Percentiles rank a stretch among this genome's conserved stretches.
Evolutionary conservation across 2,113 vertebrate species (phyloP).

Genomic region (Chionodraco myersi): DNA sequence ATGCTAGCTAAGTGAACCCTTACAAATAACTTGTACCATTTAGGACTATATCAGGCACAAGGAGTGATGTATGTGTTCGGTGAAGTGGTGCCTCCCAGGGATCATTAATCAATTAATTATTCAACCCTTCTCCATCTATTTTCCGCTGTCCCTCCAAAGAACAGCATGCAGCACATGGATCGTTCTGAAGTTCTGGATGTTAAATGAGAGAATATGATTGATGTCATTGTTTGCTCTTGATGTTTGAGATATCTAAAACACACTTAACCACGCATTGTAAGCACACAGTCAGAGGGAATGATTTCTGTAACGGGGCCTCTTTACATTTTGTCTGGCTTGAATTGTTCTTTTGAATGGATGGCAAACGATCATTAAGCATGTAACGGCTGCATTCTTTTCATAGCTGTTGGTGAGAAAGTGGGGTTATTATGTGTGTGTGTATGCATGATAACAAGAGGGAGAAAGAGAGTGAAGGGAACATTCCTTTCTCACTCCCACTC

Average conservation of each 20-base stretch:
- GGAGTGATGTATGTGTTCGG: neutral
- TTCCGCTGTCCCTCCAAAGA: neutral
- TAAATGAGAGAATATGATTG: neutral
- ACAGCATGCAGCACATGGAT: neutral
- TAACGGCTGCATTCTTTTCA: conserved; percentile 65
- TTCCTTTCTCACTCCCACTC: conserved; percentile 93
- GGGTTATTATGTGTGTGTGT: conserved; percentile 69
- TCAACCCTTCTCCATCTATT: neutral
- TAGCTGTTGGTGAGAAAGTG: conserved; percentile 63
- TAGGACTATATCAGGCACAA: neutral
- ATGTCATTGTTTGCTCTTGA: neutral
- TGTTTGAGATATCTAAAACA: neutral
- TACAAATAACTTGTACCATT: neutral
- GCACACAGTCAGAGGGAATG: neutral
- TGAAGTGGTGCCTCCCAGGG: conserved; percentile 15
- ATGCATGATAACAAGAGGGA: conserved; percentile 71
- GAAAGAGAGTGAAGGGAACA: conserved; percentile 83
- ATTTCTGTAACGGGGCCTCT: neutral
- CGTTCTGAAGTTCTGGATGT: neutral
- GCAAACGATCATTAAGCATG: conserved; percentile 37
- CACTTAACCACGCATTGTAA: neutral
- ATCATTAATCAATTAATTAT: conserved; percentile 31
- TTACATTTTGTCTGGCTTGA: neutral
- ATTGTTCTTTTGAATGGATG: conserved; percentile 25
- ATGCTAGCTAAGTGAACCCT: conserved; percentile 6